Percentiles rank a stretch among this genome's conserved stretches.
Conservation (phyloP, 2,797 vertebrate genomes). For the Chlorospingus flavigularis region DNA sequence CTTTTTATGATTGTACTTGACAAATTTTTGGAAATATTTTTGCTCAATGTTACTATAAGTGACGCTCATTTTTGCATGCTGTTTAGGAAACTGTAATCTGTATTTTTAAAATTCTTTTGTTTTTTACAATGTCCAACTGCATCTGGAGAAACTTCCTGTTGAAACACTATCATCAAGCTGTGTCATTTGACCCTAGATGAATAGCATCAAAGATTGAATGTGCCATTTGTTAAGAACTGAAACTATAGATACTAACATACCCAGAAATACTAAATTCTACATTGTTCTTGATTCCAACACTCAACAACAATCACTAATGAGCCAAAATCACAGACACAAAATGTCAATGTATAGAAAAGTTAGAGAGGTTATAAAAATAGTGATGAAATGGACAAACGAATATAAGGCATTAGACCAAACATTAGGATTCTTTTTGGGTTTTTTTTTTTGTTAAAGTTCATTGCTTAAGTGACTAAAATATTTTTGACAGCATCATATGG, state of each 20-base stretch:
- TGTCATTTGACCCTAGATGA: neutral
- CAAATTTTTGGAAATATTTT: neutral
- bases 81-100: neutral
- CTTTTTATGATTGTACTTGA: neutral
- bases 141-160: neutral
- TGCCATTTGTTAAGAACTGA: neutral
- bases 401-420: neutral
- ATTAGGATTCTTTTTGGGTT: neutral
- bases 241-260: neutral
- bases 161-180: neutral
- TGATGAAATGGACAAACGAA: neutral
- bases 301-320: neutral
- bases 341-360: neutral
- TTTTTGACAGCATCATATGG: neutral
- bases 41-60: neutral
- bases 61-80: neutral
- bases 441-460: neutral
- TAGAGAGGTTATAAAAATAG: neutral
- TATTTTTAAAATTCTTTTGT: neutral
- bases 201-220: neutral
- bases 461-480: neutral
- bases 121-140: neutral
- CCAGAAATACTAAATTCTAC: neutral
- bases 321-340: neutral
- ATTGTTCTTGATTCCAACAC: neutral